These are phyloP conservation scores for Morinoia aosen DNA, from an alignment of 2,888 invertebrate genomes.

Conservation along the genomic window DNA sequence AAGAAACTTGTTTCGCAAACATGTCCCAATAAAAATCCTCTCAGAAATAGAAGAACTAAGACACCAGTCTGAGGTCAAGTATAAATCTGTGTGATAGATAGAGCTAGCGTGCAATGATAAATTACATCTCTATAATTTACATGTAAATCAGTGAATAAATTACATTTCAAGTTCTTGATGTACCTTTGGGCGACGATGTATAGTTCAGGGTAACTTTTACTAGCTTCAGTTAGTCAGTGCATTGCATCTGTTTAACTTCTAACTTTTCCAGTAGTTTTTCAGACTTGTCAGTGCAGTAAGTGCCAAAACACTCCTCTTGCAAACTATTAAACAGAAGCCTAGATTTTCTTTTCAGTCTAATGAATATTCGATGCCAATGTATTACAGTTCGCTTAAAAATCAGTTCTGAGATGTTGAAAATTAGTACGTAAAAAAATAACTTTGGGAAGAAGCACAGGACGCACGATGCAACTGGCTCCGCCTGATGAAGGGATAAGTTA, in stretches of 20 bases:
- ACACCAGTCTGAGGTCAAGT: neutral
- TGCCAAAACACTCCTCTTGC: neutral
- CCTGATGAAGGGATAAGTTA: neutral
- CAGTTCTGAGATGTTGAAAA: neutral
- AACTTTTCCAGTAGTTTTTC: neutral
- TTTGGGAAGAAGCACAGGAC: neutral
- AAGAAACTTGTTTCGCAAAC: neutral
- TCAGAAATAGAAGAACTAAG: neutral
- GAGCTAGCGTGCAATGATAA: neutral
- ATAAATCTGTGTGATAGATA: neutral
- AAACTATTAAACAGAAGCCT: neutral
- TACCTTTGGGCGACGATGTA: neutral
- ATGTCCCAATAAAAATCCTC: neutral
- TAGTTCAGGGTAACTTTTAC: neutral
- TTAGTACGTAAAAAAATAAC: neutral
- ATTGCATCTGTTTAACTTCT: neutral
- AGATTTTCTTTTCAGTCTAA: neutral
- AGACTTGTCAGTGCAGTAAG: too few relatives aligned
- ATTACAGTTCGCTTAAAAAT: neutral
- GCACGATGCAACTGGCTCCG: neutral
- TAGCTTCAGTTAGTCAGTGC: neutral
- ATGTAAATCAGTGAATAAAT: neutral
- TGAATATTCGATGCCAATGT: neutral
- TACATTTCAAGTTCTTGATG: neutral
- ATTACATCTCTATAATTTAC: neutral